Conservation (phyloP, 2,888 invertebrate species). For the Ormia ochracea region DNA sequence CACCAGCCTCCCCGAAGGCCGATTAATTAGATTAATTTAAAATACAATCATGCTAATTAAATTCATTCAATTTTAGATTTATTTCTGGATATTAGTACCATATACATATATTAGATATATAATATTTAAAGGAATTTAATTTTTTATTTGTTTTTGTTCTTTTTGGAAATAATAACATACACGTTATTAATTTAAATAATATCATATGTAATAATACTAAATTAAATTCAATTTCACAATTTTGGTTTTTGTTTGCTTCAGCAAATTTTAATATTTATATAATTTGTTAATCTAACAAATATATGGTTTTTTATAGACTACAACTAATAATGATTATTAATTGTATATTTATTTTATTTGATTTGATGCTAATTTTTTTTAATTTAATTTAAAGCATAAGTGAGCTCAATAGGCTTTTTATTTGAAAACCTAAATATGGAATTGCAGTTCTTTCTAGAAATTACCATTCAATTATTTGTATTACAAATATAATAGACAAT, state of each 20-base stretch:
- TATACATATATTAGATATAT: constrained; percentile 7
- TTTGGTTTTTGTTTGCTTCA: constrained; percentile 36
- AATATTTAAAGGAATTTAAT: constrained; percentile 21
- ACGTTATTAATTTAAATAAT: constrained; percentile 22
- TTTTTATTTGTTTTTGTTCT: not conserved
- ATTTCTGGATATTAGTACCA: constrained; percentile 50
- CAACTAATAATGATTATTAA: constrained; percentile 17
- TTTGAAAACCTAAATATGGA: constrained; percentile 9
- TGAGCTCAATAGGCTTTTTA: not conserved
- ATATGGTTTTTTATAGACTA: constrained; percentile 32
- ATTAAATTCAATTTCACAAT: constrained; percentile 57
- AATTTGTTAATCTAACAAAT: constrained; percentile 21
- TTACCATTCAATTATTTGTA: not conserved
- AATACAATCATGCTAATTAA: no score
- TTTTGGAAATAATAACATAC: constrained; percentile 22
- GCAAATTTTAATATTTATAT: constrained; percentile 20
- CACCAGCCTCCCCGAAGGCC: no score
- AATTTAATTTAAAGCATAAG: constrained; percentile 17
- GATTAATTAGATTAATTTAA: no score
- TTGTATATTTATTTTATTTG: constrained; percentile 6
- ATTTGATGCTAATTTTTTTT: not conserved
- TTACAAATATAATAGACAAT: not conserved
- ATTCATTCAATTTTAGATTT: constrained; percentile 20
- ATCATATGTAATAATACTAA: constrained; percentile 44
- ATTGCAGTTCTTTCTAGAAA: constrained; percentile 5